Evolutionary conservation across 1,140 invertebrate species (phyloP), one percentile per base, ranked within the genome.

Genomic region (Ceratitis capitata): DNA sequence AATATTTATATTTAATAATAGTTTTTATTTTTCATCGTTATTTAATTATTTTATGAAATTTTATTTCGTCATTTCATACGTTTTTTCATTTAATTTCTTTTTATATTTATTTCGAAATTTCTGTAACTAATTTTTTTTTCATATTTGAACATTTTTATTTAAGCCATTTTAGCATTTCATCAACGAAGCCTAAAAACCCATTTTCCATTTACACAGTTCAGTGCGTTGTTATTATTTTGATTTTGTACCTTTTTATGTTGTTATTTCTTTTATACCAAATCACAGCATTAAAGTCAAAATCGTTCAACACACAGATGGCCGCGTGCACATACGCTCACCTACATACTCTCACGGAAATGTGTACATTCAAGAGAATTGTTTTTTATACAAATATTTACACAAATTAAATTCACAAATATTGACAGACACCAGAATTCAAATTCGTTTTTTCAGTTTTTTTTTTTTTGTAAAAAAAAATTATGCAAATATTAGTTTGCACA

Each of bases 341-440:
- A 9, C 14, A 47, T 47, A 14, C 45, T 1, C 45, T 47, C 19
- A 47, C 45, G 12, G 45, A 47, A 64, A 29, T 64, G 12, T 32
- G 29, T 64, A 26, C n/a, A n/a, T n/a, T n/a, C n/a, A n/a, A n/a
- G n/a, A n/a, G n/a, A n/a, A n/a, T n/a, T n/a, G n/a, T n/a, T n/a
- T n/a, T 64, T 64, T 64, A 32, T 78, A 3, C 9, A 78, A 78
- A 78, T 78, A 9, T 78, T 78, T 45, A 78, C 69, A 78, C 39
- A 78, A 78, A 45, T 78, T 78, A 78, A 78, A 78, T 78, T 45
- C 35, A 39, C 35, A 78, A 78, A 78, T 78, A 47, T 78, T 78
- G 35, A 78, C 69, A 45, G 7, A 23, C 39, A 78, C 35, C 45
- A 42, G 45, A 78, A 23, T 39, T 45, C 7, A 45, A 26, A 45